Conservation (phyloP, 1,140 invertebrate species). For the Drosophila neocordata region DNA sequence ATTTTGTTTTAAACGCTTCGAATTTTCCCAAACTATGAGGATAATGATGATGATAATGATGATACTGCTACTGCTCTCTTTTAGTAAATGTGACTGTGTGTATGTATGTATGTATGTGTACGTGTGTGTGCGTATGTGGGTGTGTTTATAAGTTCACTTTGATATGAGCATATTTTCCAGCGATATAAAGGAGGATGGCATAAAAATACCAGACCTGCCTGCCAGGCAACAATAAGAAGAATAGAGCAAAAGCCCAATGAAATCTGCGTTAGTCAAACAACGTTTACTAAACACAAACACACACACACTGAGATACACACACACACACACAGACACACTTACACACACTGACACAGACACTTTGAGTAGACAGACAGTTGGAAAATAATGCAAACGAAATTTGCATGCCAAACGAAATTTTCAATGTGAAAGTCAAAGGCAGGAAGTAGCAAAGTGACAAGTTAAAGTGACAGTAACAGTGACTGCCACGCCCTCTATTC, state of each 20-base stretch:
- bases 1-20: slow-evolving; percentile 42
- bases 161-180: slow-evolving; percentile 9
- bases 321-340: slow-evolving; percentile 4
- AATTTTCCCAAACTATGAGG: slow-evolving; percentile 16
- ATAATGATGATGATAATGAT: too few relatives aligned
- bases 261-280: slow-evolving; percentile 46
- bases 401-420: slow-evolving; percentile 42
- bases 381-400: slow-evolving; percentile 29
- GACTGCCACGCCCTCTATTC: not conserved
- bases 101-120: not conserved
- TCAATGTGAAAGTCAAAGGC: slow-evolving; percentile 31
- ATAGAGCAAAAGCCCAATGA: slow-evolving; percentile 23
- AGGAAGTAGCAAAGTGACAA: not conserved
- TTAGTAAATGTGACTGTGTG: not conserved
- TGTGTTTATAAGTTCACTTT: slow-evolving; percentile 16
- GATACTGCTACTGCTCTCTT: slow-evolving; percentile 1
- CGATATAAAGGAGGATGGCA: not conserved
- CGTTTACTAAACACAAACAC: slow-evolving; percentile 35
- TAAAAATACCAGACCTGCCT: slow-evolving; percentile 15
- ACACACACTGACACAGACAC: not conserved
- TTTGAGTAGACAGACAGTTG: slow-evolving; percentile 21
- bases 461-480: not conserved
- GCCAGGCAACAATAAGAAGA: slow-evolving; percentile 20
- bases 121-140: not conserved
- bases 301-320: not conserved